Evolutionary conservation across 2,113 vertebrate species (phyloP).

Genomic region (Podilymbus podiceps): DNA sequence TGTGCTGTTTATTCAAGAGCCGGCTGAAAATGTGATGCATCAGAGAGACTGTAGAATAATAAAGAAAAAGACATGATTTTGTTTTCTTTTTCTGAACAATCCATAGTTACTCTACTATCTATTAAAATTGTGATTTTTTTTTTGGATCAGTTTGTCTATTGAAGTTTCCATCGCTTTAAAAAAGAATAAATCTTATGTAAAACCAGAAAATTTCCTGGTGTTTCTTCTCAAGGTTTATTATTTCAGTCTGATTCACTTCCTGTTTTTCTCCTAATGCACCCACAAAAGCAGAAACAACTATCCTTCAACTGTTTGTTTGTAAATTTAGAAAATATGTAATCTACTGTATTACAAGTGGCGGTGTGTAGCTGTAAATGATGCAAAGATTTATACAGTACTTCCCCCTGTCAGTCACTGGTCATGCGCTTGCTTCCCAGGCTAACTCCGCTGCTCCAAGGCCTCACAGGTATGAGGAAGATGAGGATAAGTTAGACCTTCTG

Average conservation of each 20-base stretch:
- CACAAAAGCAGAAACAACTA: slow-evolving; percentile 45
- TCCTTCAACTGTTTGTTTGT: neutral
- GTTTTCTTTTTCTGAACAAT: neutral
- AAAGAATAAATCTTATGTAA: neutral
- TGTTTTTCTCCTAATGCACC: slow-evolving; percentile 43
- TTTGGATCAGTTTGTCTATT: neutral
- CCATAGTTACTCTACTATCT: neutral
- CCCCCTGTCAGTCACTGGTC: neutral
- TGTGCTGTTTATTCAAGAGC: neutral
- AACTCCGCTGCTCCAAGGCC: neutral
- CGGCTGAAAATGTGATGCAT: neutral
- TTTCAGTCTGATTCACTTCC: slow-evolving; percentile 63
- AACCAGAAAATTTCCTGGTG: neutral
- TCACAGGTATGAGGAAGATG: neutral
- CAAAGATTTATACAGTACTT: neutral
- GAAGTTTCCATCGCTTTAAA: neutral
- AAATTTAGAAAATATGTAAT: neutral
- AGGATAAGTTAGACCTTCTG: neutral
- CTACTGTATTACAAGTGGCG: neutral
- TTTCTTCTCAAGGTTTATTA: slow-evolving; percentile 50
- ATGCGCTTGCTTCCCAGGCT: neutral
- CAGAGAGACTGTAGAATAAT: neutral
- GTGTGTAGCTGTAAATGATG: neutral
- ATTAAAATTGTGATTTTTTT: neutral
- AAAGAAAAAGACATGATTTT: neutral